Evolutionary conservation across 2,888 invertebrate species (phyloP).

Genomic region (Cenopis cana): DNA sequence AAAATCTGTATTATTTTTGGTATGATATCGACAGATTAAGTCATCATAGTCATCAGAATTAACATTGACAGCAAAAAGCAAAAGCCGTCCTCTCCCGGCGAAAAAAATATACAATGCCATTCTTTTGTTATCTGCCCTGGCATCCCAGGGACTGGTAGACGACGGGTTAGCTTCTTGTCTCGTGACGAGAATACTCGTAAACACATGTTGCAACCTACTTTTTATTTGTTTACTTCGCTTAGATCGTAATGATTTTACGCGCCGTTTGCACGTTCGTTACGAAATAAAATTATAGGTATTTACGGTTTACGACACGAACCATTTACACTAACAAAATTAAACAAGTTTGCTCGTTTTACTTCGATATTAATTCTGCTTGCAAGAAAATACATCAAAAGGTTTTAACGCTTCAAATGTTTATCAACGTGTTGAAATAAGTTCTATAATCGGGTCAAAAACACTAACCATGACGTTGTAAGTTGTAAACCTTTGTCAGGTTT

Average conservation of each 20-base stretch:
- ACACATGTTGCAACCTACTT: slow-evolving; percentile 24
- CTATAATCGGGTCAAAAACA: too few relatives aligned
- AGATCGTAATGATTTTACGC: slow-evolving; percentile 20
- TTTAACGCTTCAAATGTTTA: background rate
- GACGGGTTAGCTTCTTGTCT: slow-evolving; percentile 1
- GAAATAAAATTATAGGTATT: slow-evolving; percentile 22
- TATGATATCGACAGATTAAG: too few relatives aligned
- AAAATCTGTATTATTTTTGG: too few relatives aligned
- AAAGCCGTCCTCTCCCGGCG: too few relatives aligned
- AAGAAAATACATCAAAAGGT: background rate
- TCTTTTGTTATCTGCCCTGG: too few relatives aligned
- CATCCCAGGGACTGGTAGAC: too few relatives aligned
- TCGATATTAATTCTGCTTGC: background rate
- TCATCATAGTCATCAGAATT: background rate
- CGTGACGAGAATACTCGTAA: background rate
- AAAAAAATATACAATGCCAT: too few relatives aligned
- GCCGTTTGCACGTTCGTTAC: slow-evolving; percentile 21
- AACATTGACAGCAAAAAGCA: background rate
- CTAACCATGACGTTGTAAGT: too few relatives aligned
- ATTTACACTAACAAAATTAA: slow-evolving; percentile 22
- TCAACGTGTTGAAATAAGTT: background rate
- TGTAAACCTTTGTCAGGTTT: background rate
- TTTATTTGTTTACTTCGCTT: slow-evolving; percentile 30
- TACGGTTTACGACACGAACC: slow-evolving; percentile 1
- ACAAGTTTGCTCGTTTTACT: slow-evolving; percentile 7